Evolutionary conservation across 2,113 vertebrate genomes (phyloP).

Genomic region (Menidia beryllina): DNA sequence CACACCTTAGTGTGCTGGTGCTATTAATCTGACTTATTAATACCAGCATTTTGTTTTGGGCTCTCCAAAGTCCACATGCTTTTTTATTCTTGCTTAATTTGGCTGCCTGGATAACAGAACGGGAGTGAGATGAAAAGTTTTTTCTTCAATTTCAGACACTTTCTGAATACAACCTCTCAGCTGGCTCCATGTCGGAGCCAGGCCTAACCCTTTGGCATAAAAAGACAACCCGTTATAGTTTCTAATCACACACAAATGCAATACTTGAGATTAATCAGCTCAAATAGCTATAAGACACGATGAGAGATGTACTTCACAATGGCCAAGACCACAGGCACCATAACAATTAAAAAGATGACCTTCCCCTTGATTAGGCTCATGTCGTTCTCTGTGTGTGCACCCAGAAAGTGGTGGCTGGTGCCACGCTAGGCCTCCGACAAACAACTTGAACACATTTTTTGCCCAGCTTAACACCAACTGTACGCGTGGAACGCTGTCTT

Average conservation of each 20-base stretch:
- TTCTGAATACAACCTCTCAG: background rate
- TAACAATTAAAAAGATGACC: slow-evolving; percentile 4
- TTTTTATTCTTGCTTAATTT: too few relatives aligned
- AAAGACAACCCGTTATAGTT: slow-evolving; percentile 23
- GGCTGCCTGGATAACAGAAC: too few relatives aligned
- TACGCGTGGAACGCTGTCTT: background rate
- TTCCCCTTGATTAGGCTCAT: slow-evolving; percentile 1
- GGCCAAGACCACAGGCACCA: too few relatives aligned
- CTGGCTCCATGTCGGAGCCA: background rate
- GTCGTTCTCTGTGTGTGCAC: background rate
- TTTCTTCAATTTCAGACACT: background rate
- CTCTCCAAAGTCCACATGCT: too few relatives aligned
- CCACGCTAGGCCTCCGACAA: background rate
- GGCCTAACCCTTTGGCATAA: slow-evolving; percentile 11
- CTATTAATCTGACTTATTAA: too few relatives aligned
- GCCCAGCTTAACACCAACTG: background rate
- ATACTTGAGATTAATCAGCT: slow-evolving; percentile 30
- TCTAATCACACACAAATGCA: background rate
- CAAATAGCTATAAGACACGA: slow-evolving; percentile 38
- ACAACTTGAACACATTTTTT: background rate
- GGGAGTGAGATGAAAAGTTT: background rate
- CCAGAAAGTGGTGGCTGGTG: background rate
- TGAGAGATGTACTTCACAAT: too few relatives aligned
- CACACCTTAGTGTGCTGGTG: too few relatives aligned
- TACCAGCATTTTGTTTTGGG: too few relatives aligned